These are phyloP conservation scores for Drosophila lacicola DNA, from an alignment of 2,888 invertebrate species.

Conservation along the genomic window DNA sequence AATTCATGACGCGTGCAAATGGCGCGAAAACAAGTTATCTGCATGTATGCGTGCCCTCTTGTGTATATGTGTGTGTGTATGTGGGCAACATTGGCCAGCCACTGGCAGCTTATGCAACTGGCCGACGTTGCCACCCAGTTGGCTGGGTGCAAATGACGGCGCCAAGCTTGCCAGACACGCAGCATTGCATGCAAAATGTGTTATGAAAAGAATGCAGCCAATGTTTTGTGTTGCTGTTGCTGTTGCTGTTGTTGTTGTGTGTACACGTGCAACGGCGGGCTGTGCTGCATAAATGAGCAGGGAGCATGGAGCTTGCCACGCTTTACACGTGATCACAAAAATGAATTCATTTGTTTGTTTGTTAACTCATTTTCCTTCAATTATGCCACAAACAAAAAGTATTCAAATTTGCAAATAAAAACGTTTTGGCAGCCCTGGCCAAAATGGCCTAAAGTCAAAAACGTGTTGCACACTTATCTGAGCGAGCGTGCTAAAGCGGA, in stretches of 20 bases:
- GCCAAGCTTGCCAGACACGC: constrained; percentile 75
- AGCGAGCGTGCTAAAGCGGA: constrained; percentile 47
- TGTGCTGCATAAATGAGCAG: constrained; percentile 62
- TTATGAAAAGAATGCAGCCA: constrained; percentile 70
- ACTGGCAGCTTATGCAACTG: constrained; percentile 43
- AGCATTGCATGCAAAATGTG: constrained; percentile 77
- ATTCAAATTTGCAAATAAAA: constrained; percentile 45
- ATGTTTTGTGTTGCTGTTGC: constrained; percentile 47
- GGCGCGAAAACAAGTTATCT: constrained; percentile 77
- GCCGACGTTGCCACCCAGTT: constrained; percentile 35
- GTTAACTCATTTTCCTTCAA: constrained; percentile 78
- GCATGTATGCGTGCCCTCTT: constrained; percentile 20
- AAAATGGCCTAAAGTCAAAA: constrained; percentile 32
- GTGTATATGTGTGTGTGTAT: constrained; percentile 26
- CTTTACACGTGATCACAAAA: constrained; percentile 67
- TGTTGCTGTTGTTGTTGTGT: constrained; percentile 27
- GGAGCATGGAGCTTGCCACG: constrained; percentile 41
- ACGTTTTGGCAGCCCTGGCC: constrained; percentile 15
- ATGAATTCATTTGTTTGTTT: constrained; percentile 73
- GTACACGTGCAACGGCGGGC: constrained; percentile 57
- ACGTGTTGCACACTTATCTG: constrained; percentile 59
- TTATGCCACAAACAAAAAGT: constrained; percentile 70
- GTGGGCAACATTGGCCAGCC: constrained; percentile 34
- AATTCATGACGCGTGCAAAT: constrained; percentile 81
- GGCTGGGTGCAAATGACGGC: constrained; percentile 70